Evolutionary conservation across 2,113 vertebrate species (phyloP).

Genomic region (Bubo scandiacus): DNA sequence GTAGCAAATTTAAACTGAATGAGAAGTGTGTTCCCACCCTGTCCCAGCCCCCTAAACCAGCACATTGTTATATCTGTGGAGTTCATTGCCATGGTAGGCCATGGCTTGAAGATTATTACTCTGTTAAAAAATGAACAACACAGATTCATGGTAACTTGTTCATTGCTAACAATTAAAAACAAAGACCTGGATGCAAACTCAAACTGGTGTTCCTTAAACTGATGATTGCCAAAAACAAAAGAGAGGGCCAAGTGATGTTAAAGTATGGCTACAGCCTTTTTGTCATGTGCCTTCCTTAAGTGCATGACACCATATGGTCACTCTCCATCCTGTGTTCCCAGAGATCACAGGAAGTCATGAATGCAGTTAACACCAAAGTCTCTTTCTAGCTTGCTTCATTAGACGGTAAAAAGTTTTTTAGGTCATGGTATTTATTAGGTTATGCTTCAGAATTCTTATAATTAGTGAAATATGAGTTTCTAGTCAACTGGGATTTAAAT

Average conservation of each 20-base stretch:
- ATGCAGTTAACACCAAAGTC: neutral
- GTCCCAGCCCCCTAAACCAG: neutral
- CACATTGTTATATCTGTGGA: neutral
- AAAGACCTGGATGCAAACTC: neutral
- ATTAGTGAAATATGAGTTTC: neutral
- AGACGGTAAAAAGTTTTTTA: neutral
- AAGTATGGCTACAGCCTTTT: neutral
- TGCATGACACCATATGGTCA: neutral
- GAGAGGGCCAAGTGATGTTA: neutral
- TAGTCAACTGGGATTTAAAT: neutral
- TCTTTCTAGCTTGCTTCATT: neutral
- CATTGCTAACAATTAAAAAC: neutral
- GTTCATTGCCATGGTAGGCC: neutral
- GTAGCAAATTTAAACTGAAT: neutral
- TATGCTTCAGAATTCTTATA: neutral
- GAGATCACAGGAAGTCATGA: neutral
- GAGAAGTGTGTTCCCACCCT: rapidly evolving
- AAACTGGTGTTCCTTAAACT: neutral
- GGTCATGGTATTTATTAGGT: neutral
- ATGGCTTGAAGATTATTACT: neutral
- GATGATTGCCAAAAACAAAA: neutral
- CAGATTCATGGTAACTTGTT: neutral
- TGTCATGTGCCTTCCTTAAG: neutral
- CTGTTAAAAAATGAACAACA: neutral
- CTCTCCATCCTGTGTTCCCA: neutral